Conservation (phyloP, 2,797 vertebrate species). For the Tokudaia muenninki region DNA sequence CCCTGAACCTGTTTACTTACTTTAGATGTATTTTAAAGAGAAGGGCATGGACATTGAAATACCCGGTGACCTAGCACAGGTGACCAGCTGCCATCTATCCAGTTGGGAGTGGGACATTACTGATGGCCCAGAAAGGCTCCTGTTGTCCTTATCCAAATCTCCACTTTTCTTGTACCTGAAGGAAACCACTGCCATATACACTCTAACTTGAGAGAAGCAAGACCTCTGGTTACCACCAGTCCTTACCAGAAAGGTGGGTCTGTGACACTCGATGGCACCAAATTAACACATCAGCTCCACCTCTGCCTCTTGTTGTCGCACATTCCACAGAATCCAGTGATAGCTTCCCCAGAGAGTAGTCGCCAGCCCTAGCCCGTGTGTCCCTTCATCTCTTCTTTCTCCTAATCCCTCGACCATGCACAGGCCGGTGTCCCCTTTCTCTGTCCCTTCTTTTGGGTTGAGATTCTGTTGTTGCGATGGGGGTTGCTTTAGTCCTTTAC, state of each 20-base stretch:
- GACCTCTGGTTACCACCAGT: not conserved
- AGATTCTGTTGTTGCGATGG: not conserved
- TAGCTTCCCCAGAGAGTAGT: not conserved
- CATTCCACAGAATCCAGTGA: not conserved
- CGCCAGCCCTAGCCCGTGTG: not conserved
- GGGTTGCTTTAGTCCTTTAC: not conserved
- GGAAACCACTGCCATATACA: not conserved
- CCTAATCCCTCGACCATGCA: not conserved
- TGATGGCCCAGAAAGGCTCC: not conserved
- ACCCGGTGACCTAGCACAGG: not conserved
- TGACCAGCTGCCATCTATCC: not conserved
- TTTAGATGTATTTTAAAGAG: not conserved
- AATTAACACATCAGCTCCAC: not conserved
- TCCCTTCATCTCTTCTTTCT: not conserved
- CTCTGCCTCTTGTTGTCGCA: not conserved
- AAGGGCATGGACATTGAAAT: constrained; percentile 10
- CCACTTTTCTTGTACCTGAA: not conserved
- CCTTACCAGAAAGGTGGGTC: not conserved
- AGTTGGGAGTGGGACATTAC: not conserved
- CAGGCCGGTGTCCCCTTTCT: not conserved
- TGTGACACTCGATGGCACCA: not conserved
- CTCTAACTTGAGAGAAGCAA: not conserved
- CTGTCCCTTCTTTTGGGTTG: not conserved
- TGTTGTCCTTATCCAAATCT: not conserved
- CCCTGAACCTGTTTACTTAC: not conserved